phyloP scores from a whole-genome alignment of 2,888 invertebrate genomes.

The Tachina fera region DNA sequence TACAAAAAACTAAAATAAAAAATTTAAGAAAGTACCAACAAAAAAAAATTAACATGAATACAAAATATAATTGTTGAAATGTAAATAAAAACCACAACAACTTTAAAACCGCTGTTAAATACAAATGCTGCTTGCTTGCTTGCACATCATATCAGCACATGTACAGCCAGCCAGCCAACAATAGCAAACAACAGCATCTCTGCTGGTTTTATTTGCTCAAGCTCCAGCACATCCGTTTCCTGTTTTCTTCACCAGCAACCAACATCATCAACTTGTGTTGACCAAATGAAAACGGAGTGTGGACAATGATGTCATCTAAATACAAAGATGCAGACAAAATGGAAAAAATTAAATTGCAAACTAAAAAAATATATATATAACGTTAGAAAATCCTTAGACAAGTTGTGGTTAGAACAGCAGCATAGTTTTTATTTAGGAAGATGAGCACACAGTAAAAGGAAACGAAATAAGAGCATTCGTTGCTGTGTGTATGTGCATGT shows the following conservation, averaged over 20 bases:
- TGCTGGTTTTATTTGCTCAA: slow-evolving; percentile 51
- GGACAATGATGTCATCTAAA: slow-evolving; percentile 59
- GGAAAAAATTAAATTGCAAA: slow-evolving; percentile 49
- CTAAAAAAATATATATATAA: background rate
- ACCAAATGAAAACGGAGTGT: slow-evolving; percentile 59
- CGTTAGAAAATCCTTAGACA: slow-evolving; percentile 65
- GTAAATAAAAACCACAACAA: slow-evolving; percentile 70
- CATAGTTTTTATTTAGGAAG: slow-evolving; percentile 47
- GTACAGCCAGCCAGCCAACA: slow-evolving; percentile 8
- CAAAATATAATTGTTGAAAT: slow-evolving; percentile 49
- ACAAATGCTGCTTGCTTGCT: slow-evolving; percentile 65
- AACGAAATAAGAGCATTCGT: background rate
- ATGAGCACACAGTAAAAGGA: slow-evolving; percentile 22
- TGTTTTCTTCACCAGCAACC: slow-evolving; percentile 58
- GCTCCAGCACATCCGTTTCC: slow-evolving; percentile 69
- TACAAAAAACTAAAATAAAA: slow-evolving; percentile 11
- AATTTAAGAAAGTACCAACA: background rate
- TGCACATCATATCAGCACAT: slow-evolving; percentile 11
- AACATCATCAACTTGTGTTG: slow-evolving; percentile 64
- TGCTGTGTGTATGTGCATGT: slow-evolving; percentile 19
- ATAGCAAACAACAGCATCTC: slow-evolving; percentile 48
- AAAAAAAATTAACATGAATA: slow-evolving; percentile 3
- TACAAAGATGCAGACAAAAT: slow-evolving; percentile 43
- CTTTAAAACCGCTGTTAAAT: slow-evolving; percentile 71
- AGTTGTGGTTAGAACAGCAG: slow-evolving; percentile 68